These are phyloP conservation scores for Aurelia sp. DNA, from an alignment of 30 jellyfish, hydroid and myxozoan species.

Conservation along the genomic window DNA sequence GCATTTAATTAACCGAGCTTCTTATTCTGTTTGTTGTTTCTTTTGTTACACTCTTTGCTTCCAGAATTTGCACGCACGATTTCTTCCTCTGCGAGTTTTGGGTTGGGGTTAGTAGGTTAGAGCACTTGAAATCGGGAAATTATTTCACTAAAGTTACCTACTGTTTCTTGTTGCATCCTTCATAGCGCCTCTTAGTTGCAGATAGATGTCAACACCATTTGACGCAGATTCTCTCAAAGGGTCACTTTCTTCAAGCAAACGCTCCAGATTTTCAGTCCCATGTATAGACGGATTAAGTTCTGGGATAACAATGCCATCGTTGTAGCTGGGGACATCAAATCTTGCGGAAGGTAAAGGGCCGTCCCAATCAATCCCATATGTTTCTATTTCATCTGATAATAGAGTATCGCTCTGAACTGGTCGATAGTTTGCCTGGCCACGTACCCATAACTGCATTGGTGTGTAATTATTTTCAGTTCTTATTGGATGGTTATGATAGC, in stretches of 20 bases:
- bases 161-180: background rate
- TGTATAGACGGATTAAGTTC: slow-evolving; percentile 17
- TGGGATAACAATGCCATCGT: slow-evolving; percentile 14
- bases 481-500: slow-evolving; percentile 42
- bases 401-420: background rate
- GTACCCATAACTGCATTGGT: slow-evolving; percentile 36
- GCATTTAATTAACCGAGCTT: too few species aligned
- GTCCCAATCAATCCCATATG: slow-evolving; percentile 47
- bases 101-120: too few species aligned
- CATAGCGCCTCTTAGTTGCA: background rate
- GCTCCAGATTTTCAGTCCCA: background rate
- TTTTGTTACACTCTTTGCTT: too few species aligned
- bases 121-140: too few species aligned
- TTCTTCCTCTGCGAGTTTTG: too few species aligned
- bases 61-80: too few species aligned
- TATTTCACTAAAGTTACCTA: background rate
- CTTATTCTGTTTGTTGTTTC: too few species aligned
- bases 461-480: too few species aligned
- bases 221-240: slow-evolving; percentile 1
- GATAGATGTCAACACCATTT: background rate
- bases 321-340: background rate
- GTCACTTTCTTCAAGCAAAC: background rate
- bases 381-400: background rate
- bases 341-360: slow-evolving; percentile 30
- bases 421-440: slow-evolving; percentile 1